A percentile compares a stretch with the other conserved stretches of the same genome.
Conservation (phyloP, 2,888 invertebrate genomes). For the Vandiemenella viatica region DNA sequence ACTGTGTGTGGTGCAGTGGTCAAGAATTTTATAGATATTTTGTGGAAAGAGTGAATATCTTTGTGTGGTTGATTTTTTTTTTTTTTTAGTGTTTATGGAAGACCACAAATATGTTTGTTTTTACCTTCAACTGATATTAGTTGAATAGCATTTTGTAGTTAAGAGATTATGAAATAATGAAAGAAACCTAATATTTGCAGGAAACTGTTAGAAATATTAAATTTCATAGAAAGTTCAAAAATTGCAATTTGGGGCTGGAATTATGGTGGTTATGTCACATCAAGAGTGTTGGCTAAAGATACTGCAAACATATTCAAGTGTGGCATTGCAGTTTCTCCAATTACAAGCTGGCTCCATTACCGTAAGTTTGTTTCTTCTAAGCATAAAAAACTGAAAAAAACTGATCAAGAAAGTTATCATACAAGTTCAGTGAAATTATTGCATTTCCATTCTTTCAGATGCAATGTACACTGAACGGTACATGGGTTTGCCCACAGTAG, state of each 20-base stretch:
- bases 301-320: constrained; percentile 63
- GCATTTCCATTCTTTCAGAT: constrained; percentile 61
- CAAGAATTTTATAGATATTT: no score
- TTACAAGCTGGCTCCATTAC: constrained; percentile 90
- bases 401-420: no score
- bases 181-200: constrained; percentile 38
- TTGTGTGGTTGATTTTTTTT: no score
- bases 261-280: constrained; percentile 89
- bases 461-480: constrained; percentile 94
- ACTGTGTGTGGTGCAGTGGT: no score
- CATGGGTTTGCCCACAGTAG: constrained; percentile 67
- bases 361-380: constrained; percentile 48
- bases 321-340: constrained; percentile 88
- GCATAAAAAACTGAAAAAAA: no score
- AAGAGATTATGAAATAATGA: no score
- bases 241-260: constrained; percentile 98
- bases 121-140: no score
- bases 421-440: not conserved
- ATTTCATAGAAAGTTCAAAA: constrained; percentile 61
- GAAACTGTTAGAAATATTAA: constrained; percentile 43
- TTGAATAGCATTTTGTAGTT: no score
- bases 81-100: no score
- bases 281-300: constrained; percentile 71
- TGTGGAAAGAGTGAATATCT: no score
- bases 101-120: no score